phyloP scores from a whole-genome alignment of 1,140 invertebrate genomes.

The Leptinotarsa texana region DNA sequence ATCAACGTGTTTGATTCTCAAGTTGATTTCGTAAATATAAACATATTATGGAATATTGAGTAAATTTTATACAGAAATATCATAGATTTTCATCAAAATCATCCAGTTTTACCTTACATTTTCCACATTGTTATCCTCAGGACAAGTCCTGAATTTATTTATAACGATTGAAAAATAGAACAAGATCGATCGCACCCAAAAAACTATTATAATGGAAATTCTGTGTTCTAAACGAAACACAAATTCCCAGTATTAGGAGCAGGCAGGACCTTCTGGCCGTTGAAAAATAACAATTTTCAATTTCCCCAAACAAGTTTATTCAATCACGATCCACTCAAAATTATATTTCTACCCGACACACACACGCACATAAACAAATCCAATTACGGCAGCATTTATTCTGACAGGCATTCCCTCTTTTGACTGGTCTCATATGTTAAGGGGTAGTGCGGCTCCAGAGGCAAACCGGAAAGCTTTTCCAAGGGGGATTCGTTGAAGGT shows the following conservation, averaged over 20 bases:
- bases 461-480: too few relatives aligned
- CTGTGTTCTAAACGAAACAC: neutral
- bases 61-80: too few relatives aligned
- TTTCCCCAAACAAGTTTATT: conserved; percentile 34
- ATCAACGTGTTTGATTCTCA: too few relatives aligned
- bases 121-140: too few relatives aligned
- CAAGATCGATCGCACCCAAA: too few relatives aligned
- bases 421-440: conserved; percentile 28
- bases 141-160: too few relatives aligned
- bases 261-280: conserved; percentile 15
- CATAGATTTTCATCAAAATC: too few relatives aligned
- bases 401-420: conserved; percentile 27
- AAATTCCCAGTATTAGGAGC: neutral
- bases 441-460: neutral
- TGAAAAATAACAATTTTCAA: conserved; percentile 38
- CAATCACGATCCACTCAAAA: conserved; percentile 37
- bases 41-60: too few relatives aligned
- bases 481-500: neutral
- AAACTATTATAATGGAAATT: conserved; percentile 12
- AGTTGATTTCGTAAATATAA: too few relatives aligned
- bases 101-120: too few relatives aligned
- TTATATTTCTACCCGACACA: conserved; percentile 37
- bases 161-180: too few relatives aligned
- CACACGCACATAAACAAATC: conserved; percentile 42
- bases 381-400: conserved; percentile 40